phyloP scores from a whole-genome alignment of 92 coral and sea anemone genomes.

The Meandrina meandrites region DNA sequence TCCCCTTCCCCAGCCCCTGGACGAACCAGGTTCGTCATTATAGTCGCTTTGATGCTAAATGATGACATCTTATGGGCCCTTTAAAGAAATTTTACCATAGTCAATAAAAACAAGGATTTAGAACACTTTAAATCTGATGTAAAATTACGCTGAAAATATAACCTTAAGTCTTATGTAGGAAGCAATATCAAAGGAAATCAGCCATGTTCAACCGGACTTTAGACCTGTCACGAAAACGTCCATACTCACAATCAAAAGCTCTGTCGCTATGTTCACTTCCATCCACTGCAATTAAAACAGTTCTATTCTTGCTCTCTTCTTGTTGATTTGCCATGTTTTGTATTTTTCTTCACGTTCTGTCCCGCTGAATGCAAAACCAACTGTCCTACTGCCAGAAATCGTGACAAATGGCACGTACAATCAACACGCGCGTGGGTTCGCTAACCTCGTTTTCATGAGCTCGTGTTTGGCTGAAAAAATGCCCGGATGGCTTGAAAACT shows the following conservation, averaged over 20 bases:
- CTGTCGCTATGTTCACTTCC: slow-evolving; percentile 74
- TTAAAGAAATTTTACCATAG: neutral
- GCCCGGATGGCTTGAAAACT: neutral
- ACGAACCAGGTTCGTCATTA: neutral
- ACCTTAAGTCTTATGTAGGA: too few species aligned
- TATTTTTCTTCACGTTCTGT: neutral
- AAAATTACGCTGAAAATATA: too few species aligned
- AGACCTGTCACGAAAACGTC: neutral
- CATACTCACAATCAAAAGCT: slow-evolving; percentile 88
- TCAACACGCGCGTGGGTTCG: slow-evolving; percentile 4
- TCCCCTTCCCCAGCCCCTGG: neutral
- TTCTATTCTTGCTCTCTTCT: slow-evolving; percentile 17
- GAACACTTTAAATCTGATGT: too few species aligned
- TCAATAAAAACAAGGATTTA: neutral
- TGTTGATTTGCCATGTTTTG: slow-evolving; percentile 25
- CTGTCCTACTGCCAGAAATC: neutral
- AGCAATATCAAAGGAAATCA: too few species aligned
- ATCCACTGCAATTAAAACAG: slow-evolving; percentile 76
- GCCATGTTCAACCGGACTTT: neutral
- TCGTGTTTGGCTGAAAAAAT: neutral
- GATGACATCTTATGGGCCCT: neutral
- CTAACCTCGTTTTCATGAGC: slow-evolving; percentile 32
- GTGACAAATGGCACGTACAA: slow-evolving; percentile 15
- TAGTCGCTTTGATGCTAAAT: neutral
- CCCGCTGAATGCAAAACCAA: neutral